Evolutionary conservation across 1,140 invertebrate genomes (phyloP).

Genomic region (Drosophila watanabei): DNA sequence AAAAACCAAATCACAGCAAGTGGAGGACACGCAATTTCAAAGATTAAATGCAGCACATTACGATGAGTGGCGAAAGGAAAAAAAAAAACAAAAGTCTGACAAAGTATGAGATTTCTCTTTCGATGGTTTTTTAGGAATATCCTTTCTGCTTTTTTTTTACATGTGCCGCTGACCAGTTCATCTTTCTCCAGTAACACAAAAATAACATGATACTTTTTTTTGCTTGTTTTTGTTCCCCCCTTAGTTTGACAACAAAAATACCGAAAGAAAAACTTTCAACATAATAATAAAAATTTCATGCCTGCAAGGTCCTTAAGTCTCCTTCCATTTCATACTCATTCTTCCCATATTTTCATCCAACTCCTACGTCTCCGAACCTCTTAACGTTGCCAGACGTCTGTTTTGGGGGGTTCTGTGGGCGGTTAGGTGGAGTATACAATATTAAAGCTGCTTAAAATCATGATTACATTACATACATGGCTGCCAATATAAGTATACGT

Average conservation of each 20-base stretch:
- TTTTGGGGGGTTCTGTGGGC: constrained; percentile 7
- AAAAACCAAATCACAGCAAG: constrained; percentile 58
- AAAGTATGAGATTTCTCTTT: constrained; percentile 27
- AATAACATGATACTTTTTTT: constrained; percentile 44
- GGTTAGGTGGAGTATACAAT: constrained; percentile 28
- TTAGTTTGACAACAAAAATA: constrained; percentile 13
- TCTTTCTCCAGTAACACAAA: constrained; percentile 63
- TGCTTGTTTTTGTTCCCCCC: constrained; percentile 1
- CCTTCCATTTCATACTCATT: constrained; percentile 5
- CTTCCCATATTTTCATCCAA: not conserved
- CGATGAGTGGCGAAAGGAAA: constrained; percentile 34
- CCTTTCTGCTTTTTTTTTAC: constrained; percentile 7
- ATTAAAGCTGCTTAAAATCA: constrained; percentile 79
- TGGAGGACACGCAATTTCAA: constrained; percentile 66
- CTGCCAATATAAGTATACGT: constrained; percentile 47
- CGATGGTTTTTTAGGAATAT: constrained; percentile 26
- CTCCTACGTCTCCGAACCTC: constrained; percentile 17
- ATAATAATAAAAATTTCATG: constrained; percentile 83
- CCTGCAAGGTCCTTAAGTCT: constrained; percentile 32
- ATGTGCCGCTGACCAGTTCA: constrained; percentile 67
- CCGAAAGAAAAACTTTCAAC: constrained; percentile 63
- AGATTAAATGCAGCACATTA: constrained; percentile 79
- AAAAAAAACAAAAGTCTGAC: constrained; percentile 2
- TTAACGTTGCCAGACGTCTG: constrained; percentile 38
- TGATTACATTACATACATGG: constrained; percentile 68